Conservation (phyloP, 2,888 invertebrate species). For the Dinocampus coccinellae region DNA sequence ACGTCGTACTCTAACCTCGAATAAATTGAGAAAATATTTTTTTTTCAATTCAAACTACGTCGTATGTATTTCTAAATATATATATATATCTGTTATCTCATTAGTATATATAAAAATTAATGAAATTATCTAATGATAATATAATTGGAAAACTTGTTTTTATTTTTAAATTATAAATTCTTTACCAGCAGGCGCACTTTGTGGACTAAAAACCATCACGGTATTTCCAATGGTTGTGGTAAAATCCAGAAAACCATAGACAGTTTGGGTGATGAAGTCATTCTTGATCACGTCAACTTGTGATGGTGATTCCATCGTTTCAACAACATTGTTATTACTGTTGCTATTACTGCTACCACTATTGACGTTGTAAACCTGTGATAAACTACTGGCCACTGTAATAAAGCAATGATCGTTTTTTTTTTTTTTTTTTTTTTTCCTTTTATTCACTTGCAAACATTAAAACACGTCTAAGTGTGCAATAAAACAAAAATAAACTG, state of each 20-base stretch:
- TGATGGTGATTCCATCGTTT: slow-evolving; percentile 30
- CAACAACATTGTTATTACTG: slow-evolving; percentile 35
- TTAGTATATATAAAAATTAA: not conserved
- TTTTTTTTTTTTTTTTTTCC: not conserved
- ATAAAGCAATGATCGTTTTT: slow-evolving; percentile 10
- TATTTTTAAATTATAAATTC: not conserved
- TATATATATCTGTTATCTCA: not conserved
- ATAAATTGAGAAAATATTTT: not conserved
- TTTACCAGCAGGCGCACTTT: slow-evolving; percentile 81
- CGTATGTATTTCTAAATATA: not conserved
- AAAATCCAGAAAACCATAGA: slow-evolving; percentile 94
- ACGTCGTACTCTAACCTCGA: not conserved
- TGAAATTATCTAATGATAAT: not conserved
- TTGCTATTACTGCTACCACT: slow-evolving; percentile 31
- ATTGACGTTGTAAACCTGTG: slow-evolving; percentile 55
- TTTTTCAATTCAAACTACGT: not conserved
- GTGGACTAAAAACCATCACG: slow-evolving; percentile 94
- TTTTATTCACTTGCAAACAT: not conserved
- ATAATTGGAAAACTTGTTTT: not conserved
- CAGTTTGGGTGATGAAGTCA: slow-evolving; percentile 85
- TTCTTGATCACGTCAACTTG: slow-evolving; percentile 49
- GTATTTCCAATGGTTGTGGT: slow-evolving; percentile 95
- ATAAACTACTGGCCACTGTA: slow-evolving; percentile 49
- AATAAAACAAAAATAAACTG: not conserved
- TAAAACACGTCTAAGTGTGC: not conserved